Conservation (phyloP, 1,140 invertebrate genomes). For the Lepidurus packardi region DNA sequence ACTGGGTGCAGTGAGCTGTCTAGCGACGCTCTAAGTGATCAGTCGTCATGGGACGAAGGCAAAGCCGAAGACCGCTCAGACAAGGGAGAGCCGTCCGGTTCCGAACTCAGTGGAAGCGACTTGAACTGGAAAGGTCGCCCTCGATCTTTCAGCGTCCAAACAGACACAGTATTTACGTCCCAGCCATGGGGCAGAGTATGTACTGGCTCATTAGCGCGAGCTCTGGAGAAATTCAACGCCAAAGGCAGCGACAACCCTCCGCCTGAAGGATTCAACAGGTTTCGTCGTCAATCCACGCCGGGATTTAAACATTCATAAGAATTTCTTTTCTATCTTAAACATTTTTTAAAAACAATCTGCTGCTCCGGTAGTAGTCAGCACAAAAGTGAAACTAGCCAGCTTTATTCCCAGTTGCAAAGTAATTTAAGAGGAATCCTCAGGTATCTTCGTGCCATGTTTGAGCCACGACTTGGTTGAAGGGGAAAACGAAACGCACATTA, state of each 20-base stretch:
- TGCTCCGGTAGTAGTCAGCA: conserved; percentile 7
- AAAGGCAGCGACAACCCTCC: conserved; percentile 36
- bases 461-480: neutral
- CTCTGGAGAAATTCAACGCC: conserved; percentile 49
- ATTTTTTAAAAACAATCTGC: neutral
- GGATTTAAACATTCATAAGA: conserved; percentile 6
- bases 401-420: neutral
- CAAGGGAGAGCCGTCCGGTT: neutral
- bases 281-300: conserved; percentile 28
- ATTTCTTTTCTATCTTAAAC: neutral
- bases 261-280: conserved; percentile 19
- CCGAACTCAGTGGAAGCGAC: neutral
- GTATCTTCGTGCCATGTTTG: neutral
- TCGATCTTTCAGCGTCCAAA: conserved; percentile 38
- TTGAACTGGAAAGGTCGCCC: conserved; percentile 36
- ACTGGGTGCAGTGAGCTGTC: conserved; percentile 37
- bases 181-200: conserved; percentile 47
- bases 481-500: too few relatives aligned
- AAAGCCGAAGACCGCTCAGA: conserved; percentile 12
- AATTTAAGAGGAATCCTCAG: neutral
- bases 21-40: conserved; percentile 36
- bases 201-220: conserved; percentile 49
- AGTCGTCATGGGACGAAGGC: conserved; percentile 37
- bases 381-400: conserved; percentile 12
- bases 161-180: conserved; percentile 34